Conservation (phyloP, 1,140 invertebrate genomes). For the Charaxes varanes region DNA sequence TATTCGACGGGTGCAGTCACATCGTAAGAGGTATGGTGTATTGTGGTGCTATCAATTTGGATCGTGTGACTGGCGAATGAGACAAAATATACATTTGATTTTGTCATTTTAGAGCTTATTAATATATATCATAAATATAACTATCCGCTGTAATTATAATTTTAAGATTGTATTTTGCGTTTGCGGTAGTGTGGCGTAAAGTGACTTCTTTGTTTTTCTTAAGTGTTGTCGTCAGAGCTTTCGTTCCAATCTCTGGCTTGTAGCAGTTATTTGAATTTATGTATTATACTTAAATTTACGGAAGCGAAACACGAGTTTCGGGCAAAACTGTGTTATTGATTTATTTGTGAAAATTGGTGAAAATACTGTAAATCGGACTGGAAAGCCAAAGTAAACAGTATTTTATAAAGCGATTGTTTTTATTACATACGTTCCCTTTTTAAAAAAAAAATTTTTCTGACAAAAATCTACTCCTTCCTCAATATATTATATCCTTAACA, state of each 20-base stretch:
- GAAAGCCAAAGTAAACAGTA: conserved; percentile 73
- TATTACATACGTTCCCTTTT: conserved; percentile 17
- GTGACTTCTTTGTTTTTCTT: conserved; percentile 37
- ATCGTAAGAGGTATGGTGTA: conserved; percentile 46
- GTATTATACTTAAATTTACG: conserved; percentile 47
- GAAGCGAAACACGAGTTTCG: conserved; percentile 48
- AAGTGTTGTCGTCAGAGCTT: conserved; percentile 29
- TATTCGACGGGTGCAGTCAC: conserved; percentile 37
- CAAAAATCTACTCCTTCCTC: too few relatives aligned
- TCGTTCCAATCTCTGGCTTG: conserved; percentile 40
- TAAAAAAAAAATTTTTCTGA: conserved; percentile 2
- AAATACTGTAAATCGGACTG: conserved; percentile 71
- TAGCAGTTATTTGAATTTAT: conserved; percentile 44
- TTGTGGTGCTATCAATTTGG: conserved; percentile 64
- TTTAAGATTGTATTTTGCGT: conserved; percentile 57
- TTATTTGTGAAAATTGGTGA: conserved; percentile 59
- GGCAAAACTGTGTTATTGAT: conserved; percentile 64
- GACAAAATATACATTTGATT: conserved; percentile 60
- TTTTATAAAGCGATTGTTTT: conserved; percentile 51
- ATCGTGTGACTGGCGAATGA: conserved; percentile 50
- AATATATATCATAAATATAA: conserved; percentile 65
- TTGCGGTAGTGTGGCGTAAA: conserved; percentile 33
- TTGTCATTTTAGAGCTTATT: conserved; percentile 72
- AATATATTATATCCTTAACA: too few relatives aligned
- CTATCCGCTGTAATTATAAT: conserved; percentile 65